Evolutionary conservation across 2,888 invertebrate genomes (phyloP), one percentile per base, ranked within the genome.

Genomic region (Pediacus dermestoides): DNA sequence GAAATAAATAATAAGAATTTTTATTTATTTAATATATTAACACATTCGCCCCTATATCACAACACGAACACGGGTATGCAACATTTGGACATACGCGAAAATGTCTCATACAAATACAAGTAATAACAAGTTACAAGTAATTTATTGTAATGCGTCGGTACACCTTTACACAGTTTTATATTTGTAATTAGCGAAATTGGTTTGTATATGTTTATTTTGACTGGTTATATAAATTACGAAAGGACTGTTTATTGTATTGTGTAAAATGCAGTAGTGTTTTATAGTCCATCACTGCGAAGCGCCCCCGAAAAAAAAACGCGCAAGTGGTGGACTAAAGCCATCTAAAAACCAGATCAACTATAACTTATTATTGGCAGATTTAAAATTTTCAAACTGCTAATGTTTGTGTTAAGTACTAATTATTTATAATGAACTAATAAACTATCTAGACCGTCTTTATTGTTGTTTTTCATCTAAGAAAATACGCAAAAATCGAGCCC

Each of bases 11-110:
- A n/a, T n/a, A n/a, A n/a, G n/a, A n/a, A n/a, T n/a, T n/a, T n/a
- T n/a, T n/a, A n/a, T n/a, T n/a, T n/a, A n/a, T n/a, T n/a, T n/a
- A n/a, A n/a, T 50, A 53, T 49, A 45, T 48, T 51, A 52, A 61
- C 61, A 59, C 59, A 59, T 55, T 63, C 62, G 57, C 55, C 53
- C 56, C 62, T 64, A n/a, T n/a, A 63, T 66, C 66, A 65, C 64
- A 66, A 65, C 64, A 61, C 57, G 59, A 60, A 58, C 58, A 56
- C 48, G 46, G 46, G 23, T 10, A 28, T 14, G n/a, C n/a, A 18
- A 7, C n/a, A 18, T 18, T 18, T 7, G 46, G 47, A 51, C 50
- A 56, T 51, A 40, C 39, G 52, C 57, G 46, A 48, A 18, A 18
- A 44, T 52, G 48, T 47, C 41, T 41, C 44, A 42, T 35, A 44